Evolutionary conservation across 1,140 invertebrate species (phyloP).

Genomic region (Cataglyphis hispanica): DNA sequence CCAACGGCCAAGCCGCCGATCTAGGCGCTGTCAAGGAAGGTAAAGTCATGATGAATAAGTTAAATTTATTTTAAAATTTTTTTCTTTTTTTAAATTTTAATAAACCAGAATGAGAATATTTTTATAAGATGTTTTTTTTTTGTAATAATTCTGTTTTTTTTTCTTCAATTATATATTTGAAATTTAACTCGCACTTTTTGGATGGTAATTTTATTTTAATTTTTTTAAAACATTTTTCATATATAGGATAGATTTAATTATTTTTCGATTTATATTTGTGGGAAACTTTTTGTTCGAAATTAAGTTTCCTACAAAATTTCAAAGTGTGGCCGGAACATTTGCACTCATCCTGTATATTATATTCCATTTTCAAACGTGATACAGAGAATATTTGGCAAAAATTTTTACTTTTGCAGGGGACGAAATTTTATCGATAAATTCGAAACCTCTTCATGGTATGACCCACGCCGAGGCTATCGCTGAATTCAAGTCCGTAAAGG

Average conservation of each 20-base stretch:
- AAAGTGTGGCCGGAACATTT: too few species aligned
- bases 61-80: slow-evolving; percentile 9
- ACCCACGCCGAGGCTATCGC: slow-evolving; percentile 96
- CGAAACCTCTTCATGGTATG: slow-evolving; percentile 92
- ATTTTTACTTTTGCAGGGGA: slow-evolving; percentile 90
- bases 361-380: background rate
- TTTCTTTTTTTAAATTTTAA: background rate
- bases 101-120: background rate
- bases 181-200: background rate
- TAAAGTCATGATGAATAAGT: slow-evolving; percentile 79
- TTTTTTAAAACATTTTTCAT: background rate
- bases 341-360: too few species aligned
- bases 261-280: too few species aligned
- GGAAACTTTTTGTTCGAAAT: too few species aligned
- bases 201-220: background rate
- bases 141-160: background rate
- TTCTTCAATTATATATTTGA: background rate
- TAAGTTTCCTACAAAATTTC: too few species aligned
- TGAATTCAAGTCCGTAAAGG: slow-evolving; percentile 95
- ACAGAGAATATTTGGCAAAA: background rate
- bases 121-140: background rate
- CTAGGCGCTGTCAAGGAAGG: slow-evolving; percentile 94
- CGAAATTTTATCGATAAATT: slow-evolving; percentile 97
- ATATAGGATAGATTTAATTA: too few species aligned
- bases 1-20: slow-evolving; percentile 94